A percentile compares a stretch with the other conserved stretches of the same genome.
phyloP scores from a whole-genome alignment of 2,797 vertebrate genomes.

The Alauda arvensis region DNA sequence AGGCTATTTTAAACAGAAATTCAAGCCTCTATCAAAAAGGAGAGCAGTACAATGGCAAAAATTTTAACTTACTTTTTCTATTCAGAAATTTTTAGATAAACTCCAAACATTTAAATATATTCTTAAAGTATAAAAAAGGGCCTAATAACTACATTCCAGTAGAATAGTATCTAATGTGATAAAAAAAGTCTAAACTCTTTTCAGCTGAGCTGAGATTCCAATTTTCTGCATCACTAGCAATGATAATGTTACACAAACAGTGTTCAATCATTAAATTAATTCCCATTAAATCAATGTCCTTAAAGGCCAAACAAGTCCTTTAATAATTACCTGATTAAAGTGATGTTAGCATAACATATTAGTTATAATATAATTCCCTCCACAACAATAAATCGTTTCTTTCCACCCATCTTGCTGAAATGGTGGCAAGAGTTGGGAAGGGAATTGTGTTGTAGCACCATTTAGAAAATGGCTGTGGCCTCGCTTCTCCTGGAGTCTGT shows the following conservation, averaged over 20 bases:
- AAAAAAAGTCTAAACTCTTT: slow-evolving; percentile 52
- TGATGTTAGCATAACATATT: slow-evolving; percentile 50
- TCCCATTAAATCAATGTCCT: slow-evolving; percentile 68
- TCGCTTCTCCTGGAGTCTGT: not conserved
- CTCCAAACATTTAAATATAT: slow-evolving; percentile 8
- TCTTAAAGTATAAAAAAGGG: slow-evolving; percentile 1
- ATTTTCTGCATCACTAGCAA: slow-evolving; percentile 69
- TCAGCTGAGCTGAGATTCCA: slow-evolving; percentile 60
- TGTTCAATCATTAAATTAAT: slow-evolving; percentile 69
- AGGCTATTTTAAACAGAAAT: slow-evolving; percentile 6
- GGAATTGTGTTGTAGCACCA: not conserved
- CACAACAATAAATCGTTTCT: not conserved
- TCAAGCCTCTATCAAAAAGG: not conserved
- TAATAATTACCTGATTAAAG: slow-evolving; percentile 63
- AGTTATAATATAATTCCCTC: slow-evolving; percentile 25
- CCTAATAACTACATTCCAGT: slow-evolving; percentile 20
- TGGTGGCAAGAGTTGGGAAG: not conserved
- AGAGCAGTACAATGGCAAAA: not conserved
- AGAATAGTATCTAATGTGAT: slow-evolving; percentile 24
- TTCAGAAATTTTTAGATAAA: slow-evolving; percentile 25
- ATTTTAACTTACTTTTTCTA: not conserved
- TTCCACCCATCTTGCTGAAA: not conserved
- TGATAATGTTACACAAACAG: slow-evolving; percentile 63
- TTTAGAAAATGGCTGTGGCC: not conserved
- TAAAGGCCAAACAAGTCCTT: slow-evolving; percentile 63